These are phyloP conservation scores for Aphis craccivora DNA, from an alignment of 1,140 invertebrate species.

Conservation along the genomic window DNA sequence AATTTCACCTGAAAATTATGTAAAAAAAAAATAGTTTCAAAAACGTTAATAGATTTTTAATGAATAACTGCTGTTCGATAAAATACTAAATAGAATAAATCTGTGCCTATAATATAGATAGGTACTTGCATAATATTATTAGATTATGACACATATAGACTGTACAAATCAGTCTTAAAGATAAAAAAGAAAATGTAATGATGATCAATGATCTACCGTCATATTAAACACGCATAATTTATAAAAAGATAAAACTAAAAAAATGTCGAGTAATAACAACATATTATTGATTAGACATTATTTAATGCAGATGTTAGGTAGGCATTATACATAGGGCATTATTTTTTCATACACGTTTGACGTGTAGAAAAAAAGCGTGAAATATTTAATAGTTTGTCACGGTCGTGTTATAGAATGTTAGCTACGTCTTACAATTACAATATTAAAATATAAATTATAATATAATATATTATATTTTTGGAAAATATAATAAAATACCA, in stretches of 20 bases:
- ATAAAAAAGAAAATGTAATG: neutral
- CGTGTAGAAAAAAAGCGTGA: neutral
- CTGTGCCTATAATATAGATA: no score
- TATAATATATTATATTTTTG: no score
- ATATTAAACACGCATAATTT: neutral
- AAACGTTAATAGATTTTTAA: no score
- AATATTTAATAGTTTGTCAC: neutral
- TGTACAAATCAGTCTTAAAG: neutral
- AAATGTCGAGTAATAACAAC: neutral
- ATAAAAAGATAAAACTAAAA: neutral
- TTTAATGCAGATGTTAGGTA: neutral
- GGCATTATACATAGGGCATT: neutral
- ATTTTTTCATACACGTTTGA: neutral
- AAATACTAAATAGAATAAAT: no score
- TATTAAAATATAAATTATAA: no score
- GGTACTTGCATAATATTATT: neutral
- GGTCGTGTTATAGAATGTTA: neutral
- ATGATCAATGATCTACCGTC: neutral
- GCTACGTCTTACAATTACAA: no score
- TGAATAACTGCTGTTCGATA: no score
- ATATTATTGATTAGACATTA: neutral
- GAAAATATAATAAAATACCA: neutral
- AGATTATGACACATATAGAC: neutral
- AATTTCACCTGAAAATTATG: no score
- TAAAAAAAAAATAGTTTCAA: no score